Base-by-base conservation (phyloP, 2,888 invertebrate species). In the Drosophila kokeensis region DNA sequence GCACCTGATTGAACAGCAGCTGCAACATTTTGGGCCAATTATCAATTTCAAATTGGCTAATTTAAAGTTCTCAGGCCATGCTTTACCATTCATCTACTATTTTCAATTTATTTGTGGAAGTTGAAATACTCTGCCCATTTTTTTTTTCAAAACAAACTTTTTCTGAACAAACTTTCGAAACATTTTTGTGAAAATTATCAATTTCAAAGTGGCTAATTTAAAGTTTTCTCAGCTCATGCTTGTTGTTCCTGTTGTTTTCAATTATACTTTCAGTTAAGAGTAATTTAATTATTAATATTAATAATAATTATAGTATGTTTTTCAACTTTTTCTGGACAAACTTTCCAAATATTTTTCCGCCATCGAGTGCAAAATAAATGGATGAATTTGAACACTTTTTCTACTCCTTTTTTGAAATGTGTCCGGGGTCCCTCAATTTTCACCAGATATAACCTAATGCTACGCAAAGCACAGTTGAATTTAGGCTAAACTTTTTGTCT, bases 1-100 rank as follows among this genome's bases (percentile, higher is more conserved):
- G 40, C 38, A 50, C 53, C 10, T 59, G 68, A 77, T 62, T 62
- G 61, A 52, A 60, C 50, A 64, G 40, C 50, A 74, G 30, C 53
- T 69, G 69, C 45, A 36, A 34, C 40, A 29, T 48, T 48, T 30
- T 18, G 21, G 32, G 10, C 6, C 13, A 18, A 27, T 30, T 55
- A 36, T 45, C n/a, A 45, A 57, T 52, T 38, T 36, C 7, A 62
- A 58, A 63, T 24, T 32, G 21, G 15, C 38, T 18, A 34, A 45
- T 30, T 53, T 38, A 63, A 42, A 66, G 52, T 66, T 30, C 18
- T 18, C 27, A 2, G 18, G 1, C 10, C 49, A 29, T 1, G 10
- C 11, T 11, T 7, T 6, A 5, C 18, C 2, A 11, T 21, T 52
- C 50, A 15, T 1, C 40, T 38, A 18, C 18, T 7, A 15, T 32